phyloP scores from a whole-genome alignment of 1,140 invertebrate species.

The Philotrypesis tridentata region DNA sequence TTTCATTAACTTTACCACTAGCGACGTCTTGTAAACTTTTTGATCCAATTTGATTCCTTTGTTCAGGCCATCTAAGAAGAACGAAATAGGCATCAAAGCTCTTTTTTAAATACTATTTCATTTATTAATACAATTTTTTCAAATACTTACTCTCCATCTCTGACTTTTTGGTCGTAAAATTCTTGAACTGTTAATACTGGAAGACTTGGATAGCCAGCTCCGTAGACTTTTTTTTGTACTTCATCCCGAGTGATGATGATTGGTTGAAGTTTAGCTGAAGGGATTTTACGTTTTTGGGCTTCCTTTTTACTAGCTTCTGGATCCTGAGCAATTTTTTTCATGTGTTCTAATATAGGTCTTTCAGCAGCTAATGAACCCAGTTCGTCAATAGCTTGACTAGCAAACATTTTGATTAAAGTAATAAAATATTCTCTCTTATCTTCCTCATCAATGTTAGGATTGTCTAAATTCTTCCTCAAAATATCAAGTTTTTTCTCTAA shows the following conservation, averaged over 20 bases:
- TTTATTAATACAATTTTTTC: not conserved
- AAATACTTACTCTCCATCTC: constrained; percentile 83
- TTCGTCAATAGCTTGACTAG: constrained; percentile 85
- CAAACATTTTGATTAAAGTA: constrained; percentile 84
- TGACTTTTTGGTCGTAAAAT: constrained; percentile 92
- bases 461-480: constrained; percentile 78
- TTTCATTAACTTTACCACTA: constrained; percentile 38
- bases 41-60: constrained; percentile 56
- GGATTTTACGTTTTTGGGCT: constrained; percentile 57
- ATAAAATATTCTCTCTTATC: constrained; percentile 88
- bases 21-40: constrained; percentile 59
- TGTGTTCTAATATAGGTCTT: constrained; percentile 83
- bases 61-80: constrained; percentile 65
- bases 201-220: constrained; percentile 94
- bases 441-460: constrained; percentile 84
- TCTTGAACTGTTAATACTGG: constrained; percentile 95
- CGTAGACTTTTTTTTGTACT: constrained; percentile 94
- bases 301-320: not conserved
- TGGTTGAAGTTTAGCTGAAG: constrained; percentile 81
- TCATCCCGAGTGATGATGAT: constrained; percentile 94
- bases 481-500: constrained; percentile 81
- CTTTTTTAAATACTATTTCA: not conserved
- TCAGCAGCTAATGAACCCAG: constrained; percentile 82
- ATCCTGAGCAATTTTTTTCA: constrained; percentile 70
- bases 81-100: constrained; percentile 33